Evolutionary conservation across 2,113 vertebrate species (phyloP), one percentile per base, ranked within the genome.

Genomic region (Leucoraja erinaceus): DNA sequence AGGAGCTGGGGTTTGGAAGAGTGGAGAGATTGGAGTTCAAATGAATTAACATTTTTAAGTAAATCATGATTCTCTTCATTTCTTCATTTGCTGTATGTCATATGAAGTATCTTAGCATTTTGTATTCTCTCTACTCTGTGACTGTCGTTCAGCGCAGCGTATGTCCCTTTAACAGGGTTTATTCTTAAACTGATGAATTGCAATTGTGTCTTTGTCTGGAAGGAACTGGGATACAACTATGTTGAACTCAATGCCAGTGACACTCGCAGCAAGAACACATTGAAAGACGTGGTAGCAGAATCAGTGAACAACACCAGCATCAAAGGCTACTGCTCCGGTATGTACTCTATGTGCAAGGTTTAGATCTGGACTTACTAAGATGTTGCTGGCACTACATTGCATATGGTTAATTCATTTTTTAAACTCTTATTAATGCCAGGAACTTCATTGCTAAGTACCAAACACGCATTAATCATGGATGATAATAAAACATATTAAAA

Each of bases 221-320:
- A 94, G 98, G 98, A 99, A 93, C 93, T 99, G 95, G 98, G 97
- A 2, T 98, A 97, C 92, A 99, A 97, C 95, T 99, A 97, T 0
- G 98, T 99, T 96, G 99, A 99, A 95, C 96, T 99, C 95, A 99
- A 99, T 92, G 98, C 98, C 93, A 99, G 99, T 93, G 98, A 98
- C 90, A 98, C 98, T 18, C 98, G 99, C 90, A 99, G 97, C 94
- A 99, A 98, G 95, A 99, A 96, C 95, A 98, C 96, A 74, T 95
- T 99, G 63, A 99, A 99, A 94, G 96, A 97, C 56, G 94, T 98
- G 4, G 95, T 99, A 9, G 97, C 99, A 0, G 98, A 99, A 93
- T 99, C 98, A 0, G 96, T 99, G 0, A 97, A 98, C 95, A 99
- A 99, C 95, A 99, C 99, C 90, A 99, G 97, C 95, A 99, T 99